Evolutionary conservation across 2,113 vertebrate species (phyloP).

Genomic region (Podiceps cristatus): DNA sequence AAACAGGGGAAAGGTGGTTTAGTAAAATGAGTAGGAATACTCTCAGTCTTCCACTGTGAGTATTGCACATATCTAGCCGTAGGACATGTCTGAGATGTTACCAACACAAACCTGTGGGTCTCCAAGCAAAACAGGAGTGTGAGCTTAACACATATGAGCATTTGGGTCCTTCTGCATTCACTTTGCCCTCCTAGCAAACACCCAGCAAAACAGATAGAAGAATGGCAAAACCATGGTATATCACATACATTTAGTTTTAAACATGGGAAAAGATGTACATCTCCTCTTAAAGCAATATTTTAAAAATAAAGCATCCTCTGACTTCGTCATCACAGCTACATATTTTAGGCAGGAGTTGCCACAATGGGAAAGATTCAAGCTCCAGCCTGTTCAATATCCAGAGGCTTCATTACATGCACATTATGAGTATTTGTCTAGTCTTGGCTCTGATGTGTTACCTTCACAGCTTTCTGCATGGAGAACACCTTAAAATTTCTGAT

Average conservation of each 20-base stretch:
- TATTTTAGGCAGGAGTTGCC: conserved; percentile 18
- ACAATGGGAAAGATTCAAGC: conserved; percentile 29
- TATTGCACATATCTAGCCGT: neutral
- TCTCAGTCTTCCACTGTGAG: neutral
- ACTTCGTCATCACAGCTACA: neutral
- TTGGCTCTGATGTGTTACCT: conserved; percentile 21
- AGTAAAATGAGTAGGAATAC: neutral
- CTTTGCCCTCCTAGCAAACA: neutral
- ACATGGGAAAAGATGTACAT: neutral
- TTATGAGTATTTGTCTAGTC: conserved; percentile 31
- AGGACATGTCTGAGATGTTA: neutral
- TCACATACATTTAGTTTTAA: neutral
- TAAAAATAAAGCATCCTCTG: neutral
- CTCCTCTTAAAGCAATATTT: neutral
- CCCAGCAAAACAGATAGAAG: neutral
- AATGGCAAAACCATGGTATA: neutral
- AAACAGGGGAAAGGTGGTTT: neutral
- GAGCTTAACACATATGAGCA: accelerated
- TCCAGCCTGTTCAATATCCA: conserved; percentile 47
- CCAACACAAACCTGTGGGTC: neutral
- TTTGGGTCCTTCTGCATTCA: neutral
- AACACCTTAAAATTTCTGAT: neutral
- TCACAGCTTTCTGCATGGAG: neutral
- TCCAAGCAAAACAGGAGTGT: neutral
- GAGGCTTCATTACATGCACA: conserved; percentile 26